These are phyloP conservation scores for Cerastoderma edule DNA, from an alignment of 2,888 invertebrate species.

Conservation along the genomic window DNA sequence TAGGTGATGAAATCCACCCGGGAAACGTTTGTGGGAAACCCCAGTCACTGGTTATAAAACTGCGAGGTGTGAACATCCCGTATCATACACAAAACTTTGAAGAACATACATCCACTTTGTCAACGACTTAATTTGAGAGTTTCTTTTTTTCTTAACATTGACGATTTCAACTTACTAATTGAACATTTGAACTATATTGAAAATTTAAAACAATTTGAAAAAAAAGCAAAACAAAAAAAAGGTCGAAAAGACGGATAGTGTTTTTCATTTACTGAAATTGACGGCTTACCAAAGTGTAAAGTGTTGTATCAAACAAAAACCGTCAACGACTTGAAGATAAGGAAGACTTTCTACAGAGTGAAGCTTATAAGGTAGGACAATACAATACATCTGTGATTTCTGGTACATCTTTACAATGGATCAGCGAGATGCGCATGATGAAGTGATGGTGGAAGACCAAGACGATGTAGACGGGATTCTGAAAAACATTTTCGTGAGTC, in stretches of 20 bases:
- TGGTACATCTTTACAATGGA: neutral
- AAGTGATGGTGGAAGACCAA: neutral
- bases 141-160: no score
- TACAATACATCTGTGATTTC: neutral
- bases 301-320: neutral
- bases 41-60: no score
- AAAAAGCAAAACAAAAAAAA: neutral
- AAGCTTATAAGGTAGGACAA: neutral
- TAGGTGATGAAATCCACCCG: no score
- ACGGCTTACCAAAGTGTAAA: neutral
- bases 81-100: no score
- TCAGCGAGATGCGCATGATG: neutral
- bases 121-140: no score
- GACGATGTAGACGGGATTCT: conserved; percentile 3
- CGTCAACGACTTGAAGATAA: neutral
- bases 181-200: no score
- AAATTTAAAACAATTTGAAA: no score
- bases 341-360: neutral
- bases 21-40: no score
- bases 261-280: neutral
- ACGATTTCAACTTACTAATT: no score
- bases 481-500: conserved; percentile 1
- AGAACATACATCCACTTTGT: no score
- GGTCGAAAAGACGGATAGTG: neutral
- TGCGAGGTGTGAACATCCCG: no score